Evolutionary conservation across 2,888 invertebrate genomes (phyloP), one percentile per base, ranked within the genome.

Genomic region (Sericinus montela): DNA sequence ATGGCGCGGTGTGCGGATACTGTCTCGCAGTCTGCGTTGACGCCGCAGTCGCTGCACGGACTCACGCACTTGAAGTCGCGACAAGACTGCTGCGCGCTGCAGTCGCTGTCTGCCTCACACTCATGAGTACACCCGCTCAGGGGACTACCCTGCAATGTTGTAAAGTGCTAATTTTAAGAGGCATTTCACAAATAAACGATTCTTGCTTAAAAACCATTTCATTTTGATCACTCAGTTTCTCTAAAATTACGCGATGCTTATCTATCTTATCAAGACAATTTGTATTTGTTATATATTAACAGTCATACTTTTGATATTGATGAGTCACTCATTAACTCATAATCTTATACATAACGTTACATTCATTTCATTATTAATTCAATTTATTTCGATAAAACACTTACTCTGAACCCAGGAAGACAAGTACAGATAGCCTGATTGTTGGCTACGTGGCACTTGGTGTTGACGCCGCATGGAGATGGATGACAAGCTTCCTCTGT

Each of bases 401-500:
- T 72, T 73, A 91, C 91, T 60, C 83, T 80, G 80, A 90, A 94
- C 65, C 95, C 93, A 34, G 94, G 92, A 41, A 93, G 77, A 63
- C 96, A 97, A 42, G 93, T 93, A 68, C 97, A 97, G 8, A 94
- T 93, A 0, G 95, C 94, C 13, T 94, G 92, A 58, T 92, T 92
- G 70, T 93, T 93, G 36, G 93, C 85, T 8, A 95, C 94, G 67
- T 94, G 93, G 72, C 96, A 96, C 44, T 93, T 92, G 0, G 96
- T 95, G 77, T 96, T 96, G 34, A 70, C 65, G 6, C 96, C 96
- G 60, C 96, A 96, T 0, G 96, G 95, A 54, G 92, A 94, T 10
- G 95, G 95, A 65, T 94, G 93, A 72, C 96, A 96, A 36, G 94
- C 91, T 68, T 95, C 95, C 86, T 94, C 96, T 96, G 77, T 32